Conservation (phyloP, 2,797 vertebrate species). For the Sparidentex hasta region DNA sequence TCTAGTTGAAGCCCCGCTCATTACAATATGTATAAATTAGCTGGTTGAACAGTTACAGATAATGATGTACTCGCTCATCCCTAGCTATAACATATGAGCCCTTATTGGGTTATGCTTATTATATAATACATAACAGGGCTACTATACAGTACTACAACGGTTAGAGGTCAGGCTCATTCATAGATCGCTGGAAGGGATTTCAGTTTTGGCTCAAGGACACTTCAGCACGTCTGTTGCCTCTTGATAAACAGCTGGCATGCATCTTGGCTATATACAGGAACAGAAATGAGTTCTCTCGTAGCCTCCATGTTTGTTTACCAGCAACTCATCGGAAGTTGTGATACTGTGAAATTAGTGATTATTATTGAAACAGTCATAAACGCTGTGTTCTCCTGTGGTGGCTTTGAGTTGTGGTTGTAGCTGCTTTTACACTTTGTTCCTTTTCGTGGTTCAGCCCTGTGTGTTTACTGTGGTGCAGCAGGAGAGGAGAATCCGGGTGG, state of each 20-base stretch:
- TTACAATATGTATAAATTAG: too few species aligned
- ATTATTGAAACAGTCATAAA: constrained; percentile 13
- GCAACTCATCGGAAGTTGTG: constrained; percentile 37
- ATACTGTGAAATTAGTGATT: constrained; percentile 69
- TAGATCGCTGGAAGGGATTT: not conserved
- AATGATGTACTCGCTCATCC: too few species aligned
- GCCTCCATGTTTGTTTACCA: constrained; percentile 34
- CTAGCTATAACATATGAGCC: constrained; percentile 9
- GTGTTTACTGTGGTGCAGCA: not conserved
- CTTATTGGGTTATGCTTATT: not conserved
- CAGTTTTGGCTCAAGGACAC: constrained; percentile 13
- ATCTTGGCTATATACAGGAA: constrained; percentile 4
- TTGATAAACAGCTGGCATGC: not conserved
- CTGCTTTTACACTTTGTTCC: constrained; percentile 8
- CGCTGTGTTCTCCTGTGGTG: constrained; percentile 17
- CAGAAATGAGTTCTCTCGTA: not conserved
- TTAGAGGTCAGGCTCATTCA: not conserved
- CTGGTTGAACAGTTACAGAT: too few species aligned
- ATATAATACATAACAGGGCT: constrained; percentile 10
- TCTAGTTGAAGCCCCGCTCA: too few species aligned
- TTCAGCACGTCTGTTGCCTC: not conserved
- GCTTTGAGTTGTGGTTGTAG: not conserved
- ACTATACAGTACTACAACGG: not conserved
- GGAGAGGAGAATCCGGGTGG: not conserved
- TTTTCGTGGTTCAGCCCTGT: constrained; percentile 27